Evolutionary conservation across 1,140 invertebrate genomes (phyloP), one percentile per base, ranked within the genome.

Genomic region (Trichonephila clavipes): DNA sequence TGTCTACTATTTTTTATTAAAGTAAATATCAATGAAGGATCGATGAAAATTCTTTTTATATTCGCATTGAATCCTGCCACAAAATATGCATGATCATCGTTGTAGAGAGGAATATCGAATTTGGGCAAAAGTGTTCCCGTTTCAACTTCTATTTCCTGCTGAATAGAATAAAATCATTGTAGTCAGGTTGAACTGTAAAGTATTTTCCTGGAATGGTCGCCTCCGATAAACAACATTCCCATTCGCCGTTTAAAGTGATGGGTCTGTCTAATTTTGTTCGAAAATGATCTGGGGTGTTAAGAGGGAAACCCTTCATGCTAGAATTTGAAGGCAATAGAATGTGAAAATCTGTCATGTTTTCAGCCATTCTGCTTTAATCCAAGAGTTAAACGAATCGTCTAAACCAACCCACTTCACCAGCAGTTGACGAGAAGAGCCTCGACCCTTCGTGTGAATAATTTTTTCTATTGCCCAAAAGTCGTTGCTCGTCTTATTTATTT

Each of bases 351-450:
- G 1, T 28, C 28, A 28, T 28, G 28, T 28, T 28, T 28, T 28
- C 28, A 28, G 28, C 28, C 28, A 28, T 28, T 28, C 28, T n/a
- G n/a, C 0, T 81, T 40, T 28, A 34, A 81, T 34, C 72, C 72
- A 81, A 81, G 1, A 34, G 72, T 81, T 81, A 40, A 81, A 40
- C 24, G 72, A 81, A 81, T 34, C 6, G 72, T 81, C 72, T 40
- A 81, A 81, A 1, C 72, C 72, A 34, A 81, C 72, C 72, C 72
- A 81, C 28, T 81, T 81, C 16, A 81, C 72, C 40, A 81, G 28
- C n/a, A 81, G 3, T 16, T 40, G 28, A 24, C 28, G 8, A n/a
- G 12, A 24, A 40, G 8, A 28, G 72, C 14, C 28, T 24, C 72
- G 28, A 8, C 7, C 10, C n/a, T 24, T 18, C 10, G 3, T 16